Evolutionary conservation across 2,888 invertebrate species (phyloP).

Genomic region (Podabrus alpinus): DNA sequence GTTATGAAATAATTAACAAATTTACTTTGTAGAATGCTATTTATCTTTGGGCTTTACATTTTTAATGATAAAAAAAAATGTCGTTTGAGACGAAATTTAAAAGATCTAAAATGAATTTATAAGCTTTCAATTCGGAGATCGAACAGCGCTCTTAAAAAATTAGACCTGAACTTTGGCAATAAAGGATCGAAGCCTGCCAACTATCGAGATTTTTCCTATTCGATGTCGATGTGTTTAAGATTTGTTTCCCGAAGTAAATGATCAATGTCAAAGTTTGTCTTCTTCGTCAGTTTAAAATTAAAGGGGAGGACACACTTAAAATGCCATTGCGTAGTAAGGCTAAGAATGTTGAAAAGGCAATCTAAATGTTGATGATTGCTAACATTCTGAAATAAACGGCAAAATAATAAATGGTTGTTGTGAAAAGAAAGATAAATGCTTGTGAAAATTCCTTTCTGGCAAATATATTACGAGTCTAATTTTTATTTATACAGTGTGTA

Average conservation of each 20-base stretch:
- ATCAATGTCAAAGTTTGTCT: not conserved
- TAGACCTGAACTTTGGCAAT: not conserved
- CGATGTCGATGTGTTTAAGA: not conserved
- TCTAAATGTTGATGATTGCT: not conserved
- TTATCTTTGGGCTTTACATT: not conserved
- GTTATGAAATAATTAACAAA: not conserved
- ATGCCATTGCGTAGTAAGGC: not conserved
- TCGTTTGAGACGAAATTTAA: not conserved
- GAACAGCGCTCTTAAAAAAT: not conserved
- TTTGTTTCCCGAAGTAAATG: not conserved
- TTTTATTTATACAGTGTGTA: constrained; percentile 10
- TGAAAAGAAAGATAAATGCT: not conserved
- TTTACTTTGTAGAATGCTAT: not conserved
- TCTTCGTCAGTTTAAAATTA: not conserved
- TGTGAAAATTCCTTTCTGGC: not conserved
- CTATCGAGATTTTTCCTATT: not conserved
- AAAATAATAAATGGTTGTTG: not conserved
- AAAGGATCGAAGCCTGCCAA: not conserved
- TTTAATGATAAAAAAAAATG: not conserved
- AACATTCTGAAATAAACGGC: not conserved
- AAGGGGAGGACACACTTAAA: not conserved
- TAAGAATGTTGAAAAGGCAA: not conserved
- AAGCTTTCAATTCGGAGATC: not conserved
- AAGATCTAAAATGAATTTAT: not conserved
- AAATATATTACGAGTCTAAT: not conserved